These are phyloP conservation scores for Todiramphus saurophagus DNA, from an alignment of 2,113 vertebrate species.

Conservation along the genomic window DNA sequence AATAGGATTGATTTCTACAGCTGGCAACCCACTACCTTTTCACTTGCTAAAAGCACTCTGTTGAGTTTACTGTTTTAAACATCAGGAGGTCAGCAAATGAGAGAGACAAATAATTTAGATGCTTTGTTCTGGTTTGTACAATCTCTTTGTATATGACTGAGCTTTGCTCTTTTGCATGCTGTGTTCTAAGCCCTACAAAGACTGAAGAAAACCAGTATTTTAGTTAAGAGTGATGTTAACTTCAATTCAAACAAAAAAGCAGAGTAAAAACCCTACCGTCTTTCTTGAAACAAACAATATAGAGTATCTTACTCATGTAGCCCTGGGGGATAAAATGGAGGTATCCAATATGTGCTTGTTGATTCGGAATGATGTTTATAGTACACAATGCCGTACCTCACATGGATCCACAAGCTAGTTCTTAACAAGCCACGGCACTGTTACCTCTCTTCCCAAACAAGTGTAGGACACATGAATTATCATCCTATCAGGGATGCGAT, in stretches of 20 bases:
- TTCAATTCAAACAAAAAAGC: not conserved
- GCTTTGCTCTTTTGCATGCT: not conserved
- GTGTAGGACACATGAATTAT: not conserved
- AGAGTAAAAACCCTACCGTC: not conserved
- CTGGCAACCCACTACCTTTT: not conserved
- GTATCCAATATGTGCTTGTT: not conserved
- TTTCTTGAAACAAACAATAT: not conserved
- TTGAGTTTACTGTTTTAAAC: not conserved
- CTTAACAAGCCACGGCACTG: not conserved
- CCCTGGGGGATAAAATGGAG: not conserved
- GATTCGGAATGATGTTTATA: not conserved
- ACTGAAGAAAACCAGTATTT: not conserved
- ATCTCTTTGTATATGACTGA: not conserved
- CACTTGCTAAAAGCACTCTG: not conserved
- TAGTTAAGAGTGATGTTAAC: not conserved
- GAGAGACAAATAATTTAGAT: not conserved
- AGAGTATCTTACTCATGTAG: not conserved
- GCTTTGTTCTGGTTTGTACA: not conserved
- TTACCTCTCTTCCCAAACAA: too few species aligned
- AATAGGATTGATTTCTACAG: not conserved
- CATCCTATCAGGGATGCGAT: not conserved
- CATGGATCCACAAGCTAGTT: not conserved
- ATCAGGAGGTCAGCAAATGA: not conserved
- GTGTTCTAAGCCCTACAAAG: not conserved
- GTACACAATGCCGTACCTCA: fast-evolving